Evolutionary conservation across 2,113 vertebrate species (phyloP).

Genomic region (Macroglossus sobrinus): DNA sequence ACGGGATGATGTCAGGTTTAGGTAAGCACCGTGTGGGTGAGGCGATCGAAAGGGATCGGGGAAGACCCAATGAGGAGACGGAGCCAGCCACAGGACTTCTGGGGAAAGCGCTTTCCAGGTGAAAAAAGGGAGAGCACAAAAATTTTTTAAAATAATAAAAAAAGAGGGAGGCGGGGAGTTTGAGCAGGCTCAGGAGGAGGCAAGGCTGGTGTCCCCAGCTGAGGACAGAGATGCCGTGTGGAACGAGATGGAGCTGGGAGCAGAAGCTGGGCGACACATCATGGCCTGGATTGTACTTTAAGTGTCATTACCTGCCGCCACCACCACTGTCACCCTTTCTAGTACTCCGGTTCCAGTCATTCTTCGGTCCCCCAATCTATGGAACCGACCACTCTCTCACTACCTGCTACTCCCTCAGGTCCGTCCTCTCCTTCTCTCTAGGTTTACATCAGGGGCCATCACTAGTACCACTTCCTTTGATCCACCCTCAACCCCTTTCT

Average conservation of each 20-base stretch:
- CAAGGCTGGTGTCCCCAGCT: not conserved
- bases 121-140: not conserved
- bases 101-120: not conserved
- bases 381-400: not conserved
- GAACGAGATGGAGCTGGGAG: not conserved
- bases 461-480: not conserved
- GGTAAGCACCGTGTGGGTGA: not conserved
- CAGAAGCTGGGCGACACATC: not conserved
- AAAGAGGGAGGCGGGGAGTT: no score
- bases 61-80: not conserved
- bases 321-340: not conserved
- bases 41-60: not conserved
- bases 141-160: no score
- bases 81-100: not conserved
- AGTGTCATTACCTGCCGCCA: not conserved
- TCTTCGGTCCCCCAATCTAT: not conserved
- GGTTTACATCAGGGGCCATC: not conserved
- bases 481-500: not conserved
- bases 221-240: not conserved
- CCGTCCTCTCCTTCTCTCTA: not conserved
- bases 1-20: not conserved
- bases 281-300: not conserved
- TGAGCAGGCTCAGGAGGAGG: not conserved
- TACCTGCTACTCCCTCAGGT: not conserved
- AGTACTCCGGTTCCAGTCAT: not conserved